A percentile compares a stretch with the other conserved stretches of the same genome.
These are phyloP conservation scores for Eudemis profundana DNA, from an alignment of 2,888 invertebrate species.

Conservation along the genomic window DNA sequence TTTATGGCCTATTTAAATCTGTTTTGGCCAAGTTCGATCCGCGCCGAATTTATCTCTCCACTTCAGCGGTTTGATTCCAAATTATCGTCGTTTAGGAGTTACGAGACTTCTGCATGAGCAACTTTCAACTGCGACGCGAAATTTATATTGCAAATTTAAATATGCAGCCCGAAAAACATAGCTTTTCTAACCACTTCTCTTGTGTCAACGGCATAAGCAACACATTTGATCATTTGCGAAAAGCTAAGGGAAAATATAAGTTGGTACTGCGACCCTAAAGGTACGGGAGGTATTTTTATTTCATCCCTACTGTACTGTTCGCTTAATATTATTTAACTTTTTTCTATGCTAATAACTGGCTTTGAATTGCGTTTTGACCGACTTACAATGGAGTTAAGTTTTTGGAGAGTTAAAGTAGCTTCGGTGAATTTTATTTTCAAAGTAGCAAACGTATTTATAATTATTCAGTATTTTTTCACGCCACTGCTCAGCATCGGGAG, in stretches of 20 bases:
- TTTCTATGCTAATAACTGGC: conserved; percentile 21
- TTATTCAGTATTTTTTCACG: too few species aligned
- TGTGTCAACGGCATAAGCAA: not conserved
- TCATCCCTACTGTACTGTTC: conserved; percentile 16
- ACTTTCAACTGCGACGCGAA: conserved; percentile 31
- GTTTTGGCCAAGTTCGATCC: conserved; percentile 37
- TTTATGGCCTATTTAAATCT: conserved; percentile 42
- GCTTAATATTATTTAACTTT: conserved; percentile 33
- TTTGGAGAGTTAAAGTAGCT: not conserved
- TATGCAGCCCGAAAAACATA: not conserved
- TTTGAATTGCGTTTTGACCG: conserved; percentile 24
- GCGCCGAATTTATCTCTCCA: conserved; percentile 39
- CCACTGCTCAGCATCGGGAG: too few species aligned
- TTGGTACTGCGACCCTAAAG: conserved; percentile 23
- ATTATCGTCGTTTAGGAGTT: conserved; percentile 42
- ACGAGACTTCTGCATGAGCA: conserved; percentile 38
- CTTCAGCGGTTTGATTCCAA: conserved; percentile 43
- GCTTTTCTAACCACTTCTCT: not conserved
- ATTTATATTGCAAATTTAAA: conserved; percentile 33
- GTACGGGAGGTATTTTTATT: conserved; percentile 37
- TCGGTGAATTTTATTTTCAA: not conserved
- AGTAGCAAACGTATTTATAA: not conserved
- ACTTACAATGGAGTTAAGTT: conserved; percentile 7
- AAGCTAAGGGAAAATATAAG: not conserved
- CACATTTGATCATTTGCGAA: not conserved